These are phyloP conservation scores for Ictalurus furcatus DNA, from an alignment of 2,113 vertebrate species.

Conservation along the genomic window DNA sequence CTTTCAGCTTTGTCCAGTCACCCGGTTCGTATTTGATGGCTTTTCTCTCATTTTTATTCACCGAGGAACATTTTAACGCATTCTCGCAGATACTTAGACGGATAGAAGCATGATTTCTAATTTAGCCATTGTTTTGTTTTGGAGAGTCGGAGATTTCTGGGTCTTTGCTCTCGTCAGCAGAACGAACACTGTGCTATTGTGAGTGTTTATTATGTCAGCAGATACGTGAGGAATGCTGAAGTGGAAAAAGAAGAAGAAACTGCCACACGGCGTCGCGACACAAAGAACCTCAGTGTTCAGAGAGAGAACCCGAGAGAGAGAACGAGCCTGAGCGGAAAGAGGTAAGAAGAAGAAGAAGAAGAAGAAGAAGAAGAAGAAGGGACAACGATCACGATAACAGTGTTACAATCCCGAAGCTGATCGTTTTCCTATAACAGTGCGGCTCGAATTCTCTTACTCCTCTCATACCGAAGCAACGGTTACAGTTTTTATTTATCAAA, in stretches of 20 bases:
- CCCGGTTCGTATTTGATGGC: not conserved
- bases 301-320: conserved; percentile 37
- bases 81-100: too few species aligned
- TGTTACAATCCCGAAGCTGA: not conserved
- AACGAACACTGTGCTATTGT: not conserved
- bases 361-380: not conserved
- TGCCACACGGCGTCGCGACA: conserved; percentile 59
- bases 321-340: not conserved
- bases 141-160: not conserved
- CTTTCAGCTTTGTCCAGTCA: too few species aligned
- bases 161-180: not conserved
- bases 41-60: not conserved
- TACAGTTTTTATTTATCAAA: not conserved
- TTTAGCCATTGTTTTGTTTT: not conserved
- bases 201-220: conserved; percentile 47
- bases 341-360: not conserved
- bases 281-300: conserved; percentile 68
- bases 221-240: conserved; percentile 71
- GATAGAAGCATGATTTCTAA: too few species aligned
- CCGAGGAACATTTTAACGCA: not conserved
- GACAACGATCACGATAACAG: not conserved
- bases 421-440: too few species aligned
- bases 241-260: conserved; percentile 64
- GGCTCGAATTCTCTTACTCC: not conserved
- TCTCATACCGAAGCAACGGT: not conserved